Percentiles rank a stretch among this genome's conserved stretches.
These are phyloP conservation scores for Scaptodrosophila latifasciaeformis DNA, from an alignment of 2,888 invertebrate species.

Conservation along the genomic window DNA sequence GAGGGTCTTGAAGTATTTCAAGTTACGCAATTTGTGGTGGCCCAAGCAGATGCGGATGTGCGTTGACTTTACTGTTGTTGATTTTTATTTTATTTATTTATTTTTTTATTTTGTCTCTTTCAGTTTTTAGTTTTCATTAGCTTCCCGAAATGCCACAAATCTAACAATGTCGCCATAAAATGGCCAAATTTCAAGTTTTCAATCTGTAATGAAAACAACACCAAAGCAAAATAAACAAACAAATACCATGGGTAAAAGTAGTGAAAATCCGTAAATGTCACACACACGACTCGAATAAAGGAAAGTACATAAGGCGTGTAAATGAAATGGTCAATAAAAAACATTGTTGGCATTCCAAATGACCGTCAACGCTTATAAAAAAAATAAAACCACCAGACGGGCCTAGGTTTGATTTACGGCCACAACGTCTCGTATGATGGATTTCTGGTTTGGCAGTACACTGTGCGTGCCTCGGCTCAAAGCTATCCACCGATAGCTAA, in stretches of 20 bases:
- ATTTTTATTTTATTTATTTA: too few species aligned
- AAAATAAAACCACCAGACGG: constrained; percentile 11
- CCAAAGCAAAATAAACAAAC: constrained; percentile 35
- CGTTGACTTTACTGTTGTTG: background rate
- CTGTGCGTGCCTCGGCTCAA: too few species aligned
- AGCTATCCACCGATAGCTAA: too few species aligned
- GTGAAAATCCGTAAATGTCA: constrained; percentile 48
- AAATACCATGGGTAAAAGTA: constrained; percentile 43
- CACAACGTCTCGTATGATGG: too few species aligned
- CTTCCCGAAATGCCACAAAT: constrained; percentile 40
- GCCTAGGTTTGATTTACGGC: too few species aligned
- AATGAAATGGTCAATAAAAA: constrained; percentile 58
- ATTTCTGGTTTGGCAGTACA: too few species aligned
- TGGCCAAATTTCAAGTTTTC: constrained; percentile 56
- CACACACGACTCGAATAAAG: constrained; percentile 33
- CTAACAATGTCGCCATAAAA: constrained; percentile 51
- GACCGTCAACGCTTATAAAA: constrained; percentile 7
- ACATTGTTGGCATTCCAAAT: constrained; percentile 29
- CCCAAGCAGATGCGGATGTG: background rate
- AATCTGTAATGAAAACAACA: constrained; percentile 38
- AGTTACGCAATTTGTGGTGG: constrained; percentile 7
- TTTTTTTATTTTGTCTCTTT: constrained; percentile 1
- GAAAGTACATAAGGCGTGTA: constrained; percentile 47
- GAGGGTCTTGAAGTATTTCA: too few species aligned
- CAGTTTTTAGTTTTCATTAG: background rate